Evolutionary conservation across 2,888 invertebrate species (phyloP).

Genomic region (Nyleta sp.): DNA sequence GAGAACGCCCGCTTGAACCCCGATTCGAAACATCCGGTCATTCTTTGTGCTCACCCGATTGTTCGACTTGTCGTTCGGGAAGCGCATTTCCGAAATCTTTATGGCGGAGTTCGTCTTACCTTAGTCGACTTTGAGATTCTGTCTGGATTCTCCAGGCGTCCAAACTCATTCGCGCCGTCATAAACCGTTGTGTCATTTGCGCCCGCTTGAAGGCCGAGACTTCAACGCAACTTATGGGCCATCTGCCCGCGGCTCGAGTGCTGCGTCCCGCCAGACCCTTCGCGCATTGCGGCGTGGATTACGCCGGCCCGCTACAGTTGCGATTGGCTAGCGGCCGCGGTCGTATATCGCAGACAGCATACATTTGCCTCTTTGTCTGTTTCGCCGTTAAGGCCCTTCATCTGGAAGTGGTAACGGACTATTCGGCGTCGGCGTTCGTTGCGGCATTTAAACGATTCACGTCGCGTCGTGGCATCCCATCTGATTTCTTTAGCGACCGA

Average conservation of each 20-base stretch:
- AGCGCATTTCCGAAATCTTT: too few species aligned
- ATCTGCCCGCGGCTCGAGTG: neutral
- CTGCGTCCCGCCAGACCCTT: neutral
- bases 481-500: too few species aligned
- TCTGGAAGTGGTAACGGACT: neutral
- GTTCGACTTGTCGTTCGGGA: too few species aligned
- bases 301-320: slow-evolving; percentile 31
- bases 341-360: neutral
- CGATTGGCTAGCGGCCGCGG: neutral
- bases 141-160: neutral
- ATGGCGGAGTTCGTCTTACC: too few species aligned
- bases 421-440: neutral
- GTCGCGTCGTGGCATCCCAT: too few species aligned
- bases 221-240: neutral
- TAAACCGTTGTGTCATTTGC: neutral
- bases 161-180: neutral
- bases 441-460: neutral
- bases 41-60: too few species aligned
- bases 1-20: too few species aligned
- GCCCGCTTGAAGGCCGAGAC: neutral
- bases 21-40: too few species aligned
- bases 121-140: neutral
- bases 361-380: neutral
- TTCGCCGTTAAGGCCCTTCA: neutral
- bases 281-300: slow-evolving; percentile 4